Percentiles rank a stretch among this genome's conserved stretches.
Conservation (phyloP, 2,113 vertebrate species). For the human (Homo sapiens) region GRCh38 chr17:71595001-71595500, state of each 20-base stretch:
- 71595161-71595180: slow-evolving; percentile 84
- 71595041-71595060: slow-evolving; percentile 81
- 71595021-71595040: slow-evolving; percentile 79
- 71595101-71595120: slow-evolving; percentile 84
- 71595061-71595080: slow-evolving; percentile 83
- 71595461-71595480: not conserved
- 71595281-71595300: slow-evolving; percentile 32
- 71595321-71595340: not conserved
- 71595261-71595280: not conserved
- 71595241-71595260: slow-evolving; percentile 66
- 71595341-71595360: not conserved
- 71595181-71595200: slow-evolving; percentile 81
- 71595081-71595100: slow-evolving; percentile 83
- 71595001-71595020: slow-evolving; percentile 74
- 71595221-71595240: slow-evolving; percentile 77
- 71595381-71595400: not conserved
- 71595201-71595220: slow-evolving; percentile 74
- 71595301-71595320: not conserved
- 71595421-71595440: no score
- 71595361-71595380: not conserved
- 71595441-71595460: not conserved
- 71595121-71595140: slow-evolving; percentile 81
- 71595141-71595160: slow-evolving; percentile 81
- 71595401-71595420: not conserved
- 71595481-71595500: not conserved